These are phyloP conservation scores for Proteles cristata DNA, from an alignment of 2,113 vertebrate genomes.

Conservation along the genomic window DNA sequence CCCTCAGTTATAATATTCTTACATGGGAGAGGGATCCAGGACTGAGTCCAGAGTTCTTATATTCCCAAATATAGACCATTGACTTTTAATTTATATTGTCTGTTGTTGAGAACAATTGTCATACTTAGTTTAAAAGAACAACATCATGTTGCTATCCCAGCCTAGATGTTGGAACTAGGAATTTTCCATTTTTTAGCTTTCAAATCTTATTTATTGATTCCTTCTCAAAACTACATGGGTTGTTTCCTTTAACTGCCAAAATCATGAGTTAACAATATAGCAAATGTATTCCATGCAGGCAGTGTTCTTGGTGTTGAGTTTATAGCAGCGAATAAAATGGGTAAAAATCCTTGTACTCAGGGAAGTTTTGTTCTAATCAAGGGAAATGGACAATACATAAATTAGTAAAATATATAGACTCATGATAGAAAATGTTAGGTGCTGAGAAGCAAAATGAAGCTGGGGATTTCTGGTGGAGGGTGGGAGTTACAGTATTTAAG, in stretches of 20 bases:
- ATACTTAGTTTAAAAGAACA: constrained; percentile 10
- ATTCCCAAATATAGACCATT: neutral
- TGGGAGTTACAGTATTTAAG: neutral
- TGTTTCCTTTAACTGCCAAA: constrained; percentile 26
- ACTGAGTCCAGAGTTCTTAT: neutral
- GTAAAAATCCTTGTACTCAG: neutral
- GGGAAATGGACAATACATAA: neutral
- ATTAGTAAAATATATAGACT: neutral
- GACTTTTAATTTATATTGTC: neutral
- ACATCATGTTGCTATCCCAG: neutral
- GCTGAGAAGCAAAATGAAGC: neutral
- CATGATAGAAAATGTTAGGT: neutral
- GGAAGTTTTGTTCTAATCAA: neutral
- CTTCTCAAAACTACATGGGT: neutral
- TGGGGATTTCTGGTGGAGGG: neutral
- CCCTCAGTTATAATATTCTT: neutral
- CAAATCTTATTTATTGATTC: neutral
- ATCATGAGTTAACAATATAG: neutral
- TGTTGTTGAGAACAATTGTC: neutral
- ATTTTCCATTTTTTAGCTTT: neutral
- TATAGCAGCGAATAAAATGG: neutral
- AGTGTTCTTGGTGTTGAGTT: neutral
- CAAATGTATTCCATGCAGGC: neutral
- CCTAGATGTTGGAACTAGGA: neutral
- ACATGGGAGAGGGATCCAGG: neutral